A percentile compares a stretch with the other conserved stretches of the same genome.
These are phyloP conservation scores for Macropis europaea DNA, from an alignment of 2,888 invertebrate species.

Conservation along the genomic window DNA sequence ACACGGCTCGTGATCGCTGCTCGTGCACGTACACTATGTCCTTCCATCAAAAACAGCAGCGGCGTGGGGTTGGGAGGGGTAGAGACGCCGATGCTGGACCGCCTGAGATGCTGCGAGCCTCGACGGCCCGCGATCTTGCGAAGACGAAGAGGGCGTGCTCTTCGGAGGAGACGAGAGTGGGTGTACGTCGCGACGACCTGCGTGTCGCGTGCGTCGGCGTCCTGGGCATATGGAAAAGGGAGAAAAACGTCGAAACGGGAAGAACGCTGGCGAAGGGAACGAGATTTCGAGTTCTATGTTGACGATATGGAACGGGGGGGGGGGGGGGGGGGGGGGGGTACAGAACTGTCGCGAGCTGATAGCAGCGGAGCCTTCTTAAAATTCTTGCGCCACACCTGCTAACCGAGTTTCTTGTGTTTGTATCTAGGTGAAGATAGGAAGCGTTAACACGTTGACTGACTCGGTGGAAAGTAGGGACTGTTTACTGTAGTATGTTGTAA, in stretches of 20 bases:
- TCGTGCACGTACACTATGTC: constrained; percentile 17
- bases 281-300: neutral
- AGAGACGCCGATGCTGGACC: constrained; percentile 69
- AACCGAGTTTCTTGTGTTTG: neutral
- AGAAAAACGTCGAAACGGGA: neutral
- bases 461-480: no score
- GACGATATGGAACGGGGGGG: no score
- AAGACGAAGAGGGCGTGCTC: constrained; percentile 32
- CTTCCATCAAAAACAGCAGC: constrained; percentile 57
- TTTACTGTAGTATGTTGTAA: no score
- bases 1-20: constrained; percentile 2
- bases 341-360: neutral
- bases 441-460: no score
- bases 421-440: neutral
- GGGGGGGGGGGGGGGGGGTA: no score
- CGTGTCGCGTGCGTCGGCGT: constrained; percentile 9
- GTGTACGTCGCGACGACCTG: constrained; percentile 19
- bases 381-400: constrained; percentile 19
- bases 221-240: neutral
- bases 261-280: no score
- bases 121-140: constrained; percentile 49
- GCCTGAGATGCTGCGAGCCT: constrained; percentile 67
- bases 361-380: constrained; percentile 14
- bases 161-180: constrained; percentile 26
- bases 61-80: constrained; percentile 38